Percentiles rank a stretch among this genome's conserved stretches.
Conservation (phyloP, 2,888 invertebrate genomes). For the Cephonodes hylas region DNA sequence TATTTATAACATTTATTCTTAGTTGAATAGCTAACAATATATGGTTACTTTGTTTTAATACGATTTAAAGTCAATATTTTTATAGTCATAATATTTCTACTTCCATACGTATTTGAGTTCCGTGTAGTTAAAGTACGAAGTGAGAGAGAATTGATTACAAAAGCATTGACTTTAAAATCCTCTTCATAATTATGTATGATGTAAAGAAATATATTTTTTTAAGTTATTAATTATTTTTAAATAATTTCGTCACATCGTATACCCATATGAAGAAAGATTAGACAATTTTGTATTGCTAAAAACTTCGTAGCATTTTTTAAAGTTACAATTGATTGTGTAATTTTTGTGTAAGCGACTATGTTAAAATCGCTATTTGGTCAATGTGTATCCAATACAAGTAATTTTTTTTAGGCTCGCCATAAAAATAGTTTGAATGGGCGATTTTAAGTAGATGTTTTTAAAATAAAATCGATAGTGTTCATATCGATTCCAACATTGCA, state of each 20-base stretch:
- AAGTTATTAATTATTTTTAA: neutral
- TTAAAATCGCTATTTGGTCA: neutral
- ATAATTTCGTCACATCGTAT: neutral
- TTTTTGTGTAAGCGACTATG: neutral
- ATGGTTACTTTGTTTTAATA: neutral
- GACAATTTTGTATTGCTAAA: constrained; percentile 3
- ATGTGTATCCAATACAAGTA: too few species aligned
- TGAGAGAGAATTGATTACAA: neutral
- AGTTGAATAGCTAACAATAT: neutral
- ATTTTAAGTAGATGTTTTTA: too few species aligned
- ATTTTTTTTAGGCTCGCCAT: too few species aligned
- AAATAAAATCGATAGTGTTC: too few species aligned
- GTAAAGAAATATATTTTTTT: constrained; percentile 3
- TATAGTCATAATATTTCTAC: neutral
- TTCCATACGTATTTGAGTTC: neutral
- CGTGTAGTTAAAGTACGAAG: neutral
- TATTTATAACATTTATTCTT: constrained; percentile 2
- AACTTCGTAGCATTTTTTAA: constrained; percentile 3
- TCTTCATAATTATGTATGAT: neutral
- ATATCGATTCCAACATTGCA: too few species aligned
- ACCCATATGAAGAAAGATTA: neutral
- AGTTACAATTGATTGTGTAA: neutral
- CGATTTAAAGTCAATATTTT: neutral
- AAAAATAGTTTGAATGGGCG: too few species aligned
- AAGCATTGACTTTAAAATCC: neutral